A percentile compares a stretch with the other conserved stretches of the same genome.
phyloP scores from a whole-genome alignment of 2,113 vertebrate genomes.

The Salvelinus fontinalis region DNA sequence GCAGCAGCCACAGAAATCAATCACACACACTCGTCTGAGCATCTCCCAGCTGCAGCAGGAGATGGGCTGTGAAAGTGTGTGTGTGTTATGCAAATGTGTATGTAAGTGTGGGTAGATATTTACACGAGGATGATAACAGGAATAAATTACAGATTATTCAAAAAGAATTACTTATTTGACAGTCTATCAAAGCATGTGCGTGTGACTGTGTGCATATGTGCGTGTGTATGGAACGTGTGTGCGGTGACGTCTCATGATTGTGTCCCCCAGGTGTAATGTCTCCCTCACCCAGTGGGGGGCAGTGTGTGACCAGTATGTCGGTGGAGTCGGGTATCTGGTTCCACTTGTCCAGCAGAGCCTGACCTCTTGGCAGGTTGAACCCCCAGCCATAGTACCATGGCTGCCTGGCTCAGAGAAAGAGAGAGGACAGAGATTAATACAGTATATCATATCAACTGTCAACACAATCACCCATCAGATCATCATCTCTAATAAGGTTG shows the following conservation, averaged over 20 bases:
- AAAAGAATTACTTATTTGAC: background rate
- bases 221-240: slow-evolving; percentile 23
- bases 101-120: slow-evolving; percentile 18
- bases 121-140: background rate
- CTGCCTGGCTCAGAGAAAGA: slow-evolving; percentile 79
- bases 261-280: slow-evolving; percentile 30
- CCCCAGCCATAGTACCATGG: slow-evolving; percentile 99
- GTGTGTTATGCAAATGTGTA: slow-evolving; percentile 22
- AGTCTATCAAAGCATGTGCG: background rate
- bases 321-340: slow-evolving; percentile 94
- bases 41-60: slow-evolving; percentile 56
- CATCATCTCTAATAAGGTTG: no score
- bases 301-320: slow-evolving; percentile 89
- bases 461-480: background rate
- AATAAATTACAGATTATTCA: background rate
- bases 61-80: slow-evolving; percentile 62
- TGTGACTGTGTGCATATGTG: slow-evolving; percentile 52
- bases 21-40: slow-evolving; percentile 61
- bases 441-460: background rate
- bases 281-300: slow-evolving; percentile 89
- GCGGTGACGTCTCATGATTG: background rate
- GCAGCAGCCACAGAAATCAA: slow-evolving; percentile 62
- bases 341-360: slow-evolving; percentile 97
- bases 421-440: slow-evolving; percentile 9
- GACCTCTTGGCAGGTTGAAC: slow-evolving; percentile 93